Conservation (phyloP, 2,797 vertebrate genomes). For the Hyperoplus lanceolatus region DNA sequence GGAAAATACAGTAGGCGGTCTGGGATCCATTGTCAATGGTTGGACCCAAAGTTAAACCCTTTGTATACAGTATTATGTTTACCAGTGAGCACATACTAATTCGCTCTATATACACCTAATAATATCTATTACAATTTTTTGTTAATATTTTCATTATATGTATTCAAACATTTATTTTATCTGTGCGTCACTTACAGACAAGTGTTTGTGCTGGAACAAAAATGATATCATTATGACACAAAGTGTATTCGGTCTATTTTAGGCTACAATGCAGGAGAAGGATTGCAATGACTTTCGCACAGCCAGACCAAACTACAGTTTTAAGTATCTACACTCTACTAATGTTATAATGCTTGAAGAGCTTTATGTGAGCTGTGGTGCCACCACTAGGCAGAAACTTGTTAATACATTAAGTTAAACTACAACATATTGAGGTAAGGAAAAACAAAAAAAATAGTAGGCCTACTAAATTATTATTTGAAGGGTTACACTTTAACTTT, state of each 20-base stretch:
- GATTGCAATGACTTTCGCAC: not conserved
- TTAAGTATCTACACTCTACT: not conserved
- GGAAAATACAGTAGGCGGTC: constrained; percentile 2
- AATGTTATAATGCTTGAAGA: not conserved
- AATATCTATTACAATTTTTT: not conserved
- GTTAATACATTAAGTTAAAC: not conserved
- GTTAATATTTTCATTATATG: not conserved
- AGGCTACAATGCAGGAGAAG: not conserved
- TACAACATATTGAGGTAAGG: not conserved
- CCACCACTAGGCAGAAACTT: not conserved
- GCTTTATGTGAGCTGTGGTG: not conserved
- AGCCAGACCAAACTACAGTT: too few species aligned
- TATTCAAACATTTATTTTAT: not conserved
- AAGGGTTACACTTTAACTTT: not conserved
- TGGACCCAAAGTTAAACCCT: not conserved
- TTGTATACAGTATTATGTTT: too few species aligned
- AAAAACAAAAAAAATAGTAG: too few species aligned
- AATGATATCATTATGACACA: not conserved
- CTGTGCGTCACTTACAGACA: not conserved
- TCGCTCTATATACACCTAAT: not conserved
- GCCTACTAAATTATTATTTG: not conserved
- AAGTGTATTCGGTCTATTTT: not conserved
- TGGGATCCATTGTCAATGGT: not conserved
- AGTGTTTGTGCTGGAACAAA: not conserved
- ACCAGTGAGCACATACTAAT: too few species aligned